A percentile compares a stretch with the other conserved stretches of the same genome.
These are phyloP conservation scores for Amblyjoppa proteus DNA, from an alignment of 2,888 invertebrate species.

Conservation along the genomic window DNA sequence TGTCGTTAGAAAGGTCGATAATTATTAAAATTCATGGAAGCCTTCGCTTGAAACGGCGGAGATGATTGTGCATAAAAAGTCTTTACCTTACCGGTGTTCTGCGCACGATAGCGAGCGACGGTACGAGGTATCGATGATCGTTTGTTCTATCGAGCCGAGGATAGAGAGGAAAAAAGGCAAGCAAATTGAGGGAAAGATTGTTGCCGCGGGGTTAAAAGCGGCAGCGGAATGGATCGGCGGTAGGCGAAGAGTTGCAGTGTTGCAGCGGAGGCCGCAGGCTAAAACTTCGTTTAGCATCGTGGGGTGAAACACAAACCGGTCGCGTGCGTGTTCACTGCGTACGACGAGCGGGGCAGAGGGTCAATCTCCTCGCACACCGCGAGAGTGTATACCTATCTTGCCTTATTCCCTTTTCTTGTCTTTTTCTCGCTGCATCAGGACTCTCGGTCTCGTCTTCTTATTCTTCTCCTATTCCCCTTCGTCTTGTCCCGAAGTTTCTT, in stretches of 20 bases:
- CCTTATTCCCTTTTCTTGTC: conserved; percentile 68
- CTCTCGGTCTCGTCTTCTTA: conserved; percentile 67
- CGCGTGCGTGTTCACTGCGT: conserved; percentile 80
- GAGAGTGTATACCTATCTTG: conserved; percentile 23
- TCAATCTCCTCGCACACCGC: conserved; percentile 80
- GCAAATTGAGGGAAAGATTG: conserved; percentile 60
- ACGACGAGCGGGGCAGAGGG: conserved; percentile 81
- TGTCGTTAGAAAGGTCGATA: no score
- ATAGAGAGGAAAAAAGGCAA: conserved; percentile 57
- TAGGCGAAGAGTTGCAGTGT: conserved; percentile 65
- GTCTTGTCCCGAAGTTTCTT: conserved; percentile 59
- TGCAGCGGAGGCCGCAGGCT: conserved; percentile 73
- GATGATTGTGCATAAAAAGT: no score
- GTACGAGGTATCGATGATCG: conserved; percentile 28
- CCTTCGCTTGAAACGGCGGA: no score
- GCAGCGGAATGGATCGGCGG: conserved; percentile 50
- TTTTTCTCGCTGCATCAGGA: conserved; percentile 67
- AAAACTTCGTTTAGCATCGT: conserved; percentile 82
- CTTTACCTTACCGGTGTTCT: background rate
- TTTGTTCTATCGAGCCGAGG: conserved; percentile 64
- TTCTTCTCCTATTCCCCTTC: conserved; percentile 58
- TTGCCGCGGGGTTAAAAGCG: conserved; percentile 67
- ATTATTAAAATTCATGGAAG: no score
- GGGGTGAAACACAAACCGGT: conserved; percentile 83
- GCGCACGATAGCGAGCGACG: background rate